These are phyloP conservation scores for Protonemura montana DNA, from an alignment of 2,888 invertebrate genomes.

Conservation along the genomic window DNA sequence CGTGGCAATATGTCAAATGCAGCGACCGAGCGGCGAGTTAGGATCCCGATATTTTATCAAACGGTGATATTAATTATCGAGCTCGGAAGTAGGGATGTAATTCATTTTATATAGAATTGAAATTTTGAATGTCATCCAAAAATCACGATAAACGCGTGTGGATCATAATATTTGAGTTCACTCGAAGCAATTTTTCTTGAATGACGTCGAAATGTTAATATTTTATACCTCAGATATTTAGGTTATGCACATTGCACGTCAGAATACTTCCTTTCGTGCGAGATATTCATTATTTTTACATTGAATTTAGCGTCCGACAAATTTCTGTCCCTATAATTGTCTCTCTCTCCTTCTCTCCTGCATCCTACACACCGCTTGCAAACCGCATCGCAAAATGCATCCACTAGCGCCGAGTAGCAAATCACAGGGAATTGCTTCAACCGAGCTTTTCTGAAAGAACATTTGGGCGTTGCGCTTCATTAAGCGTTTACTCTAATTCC, in stretches of 20 bases:
- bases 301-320: not conserved
- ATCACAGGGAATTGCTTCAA: not conserved
- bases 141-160: not conserved
- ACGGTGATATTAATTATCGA: not conserved
- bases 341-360: not conserved
- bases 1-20: constrained; percentile 21
- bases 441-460: not conserved
- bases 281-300: not conserved
- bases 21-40: not conserved
- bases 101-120: not conserved
- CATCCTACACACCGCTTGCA: not conserved
- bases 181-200: not conserved
- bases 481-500: not conserved
- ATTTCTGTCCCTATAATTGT: not conserved
- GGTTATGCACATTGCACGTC: not conserved
- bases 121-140: not conserved
- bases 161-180: not conserved
- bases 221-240: not conserved
- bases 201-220: not conserved
- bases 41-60: not conserved
- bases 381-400: not conserved
- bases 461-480: not conserved
- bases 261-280: not conserved
- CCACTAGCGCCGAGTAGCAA: not conserved
- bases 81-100: not conserved